These are phyloP conservation scores for Ptychodera flava DNA, from an alignment of 35 echinoderm and acorn worm species.

Conservation along the genomic window DNA sequence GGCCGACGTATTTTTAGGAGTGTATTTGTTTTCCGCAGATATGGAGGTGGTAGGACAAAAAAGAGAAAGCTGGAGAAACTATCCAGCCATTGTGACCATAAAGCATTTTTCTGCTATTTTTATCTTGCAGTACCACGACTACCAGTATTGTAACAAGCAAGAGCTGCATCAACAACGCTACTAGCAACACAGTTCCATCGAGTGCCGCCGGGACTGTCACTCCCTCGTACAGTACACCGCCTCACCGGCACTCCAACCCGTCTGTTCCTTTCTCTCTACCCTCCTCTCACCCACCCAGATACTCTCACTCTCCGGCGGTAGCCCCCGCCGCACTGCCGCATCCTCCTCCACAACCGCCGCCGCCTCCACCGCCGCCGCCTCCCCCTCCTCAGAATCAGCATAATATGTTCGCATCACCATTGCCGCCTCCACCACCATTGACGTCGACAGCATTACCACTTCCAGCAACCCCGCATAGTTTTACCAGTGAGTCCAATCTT, in stretches of 20 bases:
- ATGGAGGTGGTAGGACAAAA: too few species aligned
- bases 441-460: slow-evolving; percentile 9
- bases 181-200: background rate
- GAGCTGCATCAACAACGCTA: background rate
- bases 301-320: background rate
- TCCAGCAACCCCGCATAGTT: background rate
- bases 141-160: background rate
- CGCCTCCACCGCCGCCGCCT: background rate
- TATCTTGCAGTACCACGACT: background rate
- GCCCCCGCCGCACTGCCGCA: background rate
- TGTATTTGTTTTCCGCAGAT: too few species aligned
- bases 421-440: slow-evolving; percentile 16
- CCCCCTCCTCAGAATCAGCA: background rate
- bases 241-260: background rate
- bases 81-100: too few species aligned
- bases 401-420: slow-evolving; percentile 17
- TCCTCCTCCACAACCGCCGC: background rate
- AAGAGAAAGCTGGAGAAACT: too few species aligned
- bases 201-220: background rate
- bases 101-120: background rate
- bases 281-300: slow-evolving; percentile 3
- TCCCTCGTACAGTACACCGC: background rate
- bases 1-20: too few species aligned
- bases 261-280: background rate
- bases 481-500: background rate